These are phyloP conservation scores for Lagorchestes hirsutus DNA, from an alignment of 2,797 vertebrate genomes.

Conservation along the genomic window DNA sequence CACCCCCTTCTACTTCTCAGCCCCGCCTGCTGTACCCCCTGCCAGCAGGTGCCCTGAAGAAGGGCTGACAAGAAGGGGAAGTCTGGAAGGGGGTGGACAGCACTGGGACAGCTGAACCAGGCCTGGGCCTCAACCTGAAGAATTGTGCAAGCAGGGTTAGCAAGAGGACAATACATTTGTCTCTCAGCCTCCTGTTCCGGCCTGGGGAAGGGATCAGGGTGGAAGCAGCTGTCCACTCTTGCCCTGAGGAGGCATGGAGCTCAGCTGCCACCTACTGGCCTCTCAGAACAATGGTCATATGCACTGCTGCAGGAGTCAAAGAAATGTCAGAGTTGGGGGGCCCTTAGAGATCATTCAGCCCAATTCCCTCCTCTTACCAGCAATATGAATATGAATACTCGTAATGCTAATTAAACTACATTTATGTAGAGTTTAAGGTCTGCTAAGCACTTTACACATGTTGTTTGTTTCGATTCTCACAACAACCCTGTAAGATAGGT, in stretches of 20 bases:
- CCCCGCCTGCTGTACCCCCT: background rate
- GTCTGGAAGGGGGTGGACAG: background rate
- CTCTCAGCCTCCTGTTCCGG: background rate
- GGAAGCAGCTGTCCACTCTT: background rate
- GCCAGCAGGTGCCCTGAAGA: background rate
- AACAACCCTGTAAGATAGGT: background rate
- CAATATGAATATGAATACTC: background rate
- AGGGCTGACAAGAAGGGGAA: background rate
- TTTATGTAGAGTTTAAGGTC: background rate
- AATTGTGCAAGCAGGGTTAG: background rate
- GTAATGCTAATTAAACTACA: background rate
- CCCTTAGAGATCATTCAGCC: background rate
- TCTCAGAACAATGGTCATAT: background rate
- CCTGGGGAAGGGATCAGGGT: background rate
- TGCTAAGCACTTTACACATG: background rate
- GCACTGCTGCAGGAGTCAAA: background rate
- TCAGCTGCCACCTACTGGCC: background rate
- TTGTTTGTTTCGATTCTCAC: background rate
- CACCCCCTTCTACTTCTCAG: background rate
- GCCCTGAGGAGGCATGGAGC: background rate
- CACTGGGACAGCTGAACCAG: background rate
- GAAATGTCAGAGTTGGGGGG: background rate
- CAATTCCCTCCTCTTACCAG: background rate
- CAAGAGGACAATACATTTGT: background rate
- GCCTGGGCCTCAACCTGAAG: background rate